phyloP scores from a whole-genome alignment of 2,888 invertebrate genomes.

The Apamea monoglypha region DNA sequence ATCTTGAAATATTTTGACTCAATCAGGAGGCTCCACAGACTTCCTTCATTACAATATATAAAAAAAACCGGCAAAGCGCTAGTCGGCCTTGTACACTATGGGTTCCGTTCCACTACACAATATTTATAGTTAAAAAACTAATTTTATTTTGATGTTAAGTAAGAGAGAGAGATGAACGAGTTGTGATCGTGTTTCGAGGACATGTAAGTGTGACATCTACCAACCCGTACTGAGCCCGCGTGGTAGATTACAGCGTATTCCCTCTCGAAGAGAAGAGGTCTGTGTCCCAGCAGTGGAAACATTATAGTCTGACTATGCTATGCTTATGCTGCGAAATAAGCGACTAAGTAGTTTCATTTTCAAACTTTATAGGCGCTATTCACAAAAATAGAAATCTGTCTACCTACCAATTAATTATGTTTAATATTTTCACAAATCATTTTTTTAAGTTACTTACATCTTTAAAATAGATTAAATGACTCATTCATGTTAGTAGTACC shows the following conservation, averaged over 20 bases:
- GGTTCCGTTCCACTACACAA: background rate
- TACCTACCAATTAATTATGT: background rate
- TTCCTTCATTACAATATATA: slow-evolving; percentile 29
- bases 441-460: background rate
- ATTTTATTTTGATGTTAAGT: background rate
- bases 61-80: background rate
- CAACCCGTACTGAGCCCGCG: background rate
- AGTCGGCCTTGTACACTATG: background rate
- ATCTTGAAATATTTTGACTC: slow-evolving; percentile 34
- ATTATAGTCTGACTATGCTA: background rate
- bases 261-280: background rate
- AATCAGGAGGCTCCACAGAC: slow-evolving; percentile 47
- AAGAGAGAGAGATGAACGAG: background rate
- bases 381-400: background rate
- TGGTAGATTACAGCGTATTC: background rate
- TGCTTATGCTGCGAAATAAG: background rate
- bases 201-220: background rate
- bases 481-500: background rate
- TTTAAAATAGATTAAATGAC: background rate
- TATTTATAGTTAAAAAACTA: background rate
- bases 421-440: background rate
- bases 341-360: background rate
- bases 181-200: background rate
- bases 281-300: background rate
- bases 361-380: background rate